Evolutionary conservation across 2,888 invertebrate genomes (phyloP).

Genomic region (Spisula solida): DNA sequence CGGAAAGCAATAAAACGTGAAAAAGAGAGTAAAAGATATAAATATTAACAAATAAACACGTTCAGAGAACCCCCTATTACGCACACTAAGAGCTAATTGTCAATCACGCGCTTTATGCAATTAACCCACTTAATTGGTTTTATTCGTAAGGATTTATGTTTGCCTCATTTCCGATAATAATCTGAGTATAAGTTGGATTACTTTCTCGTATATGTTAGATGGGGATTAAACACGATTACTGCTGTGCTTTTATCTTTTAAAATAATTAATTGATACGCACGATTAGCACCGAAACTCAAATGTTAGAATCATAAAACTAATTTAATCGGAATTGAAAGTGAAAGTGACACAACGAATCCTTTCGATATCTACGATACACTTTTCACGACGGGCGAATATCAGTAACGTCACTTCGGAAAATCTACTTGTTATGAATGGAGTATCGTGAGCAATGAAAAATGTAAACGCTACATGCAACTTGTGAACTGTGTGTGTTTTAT

Average conservation of each 20-base stretch:
- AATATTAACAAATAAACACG: neutral
- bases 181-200: neutral
- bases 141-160: slow-evolving; percentile 24
- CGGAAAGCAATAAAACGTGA: neutral
- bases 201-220: too few species aligned
- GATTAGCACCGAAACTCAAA: too few species aligned
- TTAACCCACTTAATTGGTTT: slow-evolving; percentile 43
- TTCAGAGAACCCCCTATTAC: neutral
- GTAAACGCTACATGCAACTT: slow-evolving; percentile 28
- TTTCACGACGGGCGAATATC: slow-evolving; percentile 35
- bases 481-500: slow-evolving; percentile 20
- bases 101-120: slow-evolving; percentile 33
- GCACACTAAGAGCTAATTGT: slow-evolving; percentile 20
- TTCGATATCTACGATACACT: slow-evolving; percentile 62
- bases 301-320: neutral
- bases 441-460: slow-evolving; percentile 29
- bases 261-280: neutral
- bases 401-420: slow-evolving; percentile 40
- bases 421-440: slow-evolving; percentile 34
- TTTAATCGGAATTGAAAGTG: slow-evolving; percentile 47
- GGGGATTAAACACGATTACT: neutral
- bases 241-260: neutral
- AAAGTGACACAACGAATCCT: slow-evolving; percentile 53
- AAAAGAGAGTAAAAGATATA: neutral
- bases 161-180: neutral